Evolutionary conservation across 1,140 invertebrate species (phyloP), one percentile per base, ranked within the genome.

Genomic region (Saccostrea glomerata): DNA sequence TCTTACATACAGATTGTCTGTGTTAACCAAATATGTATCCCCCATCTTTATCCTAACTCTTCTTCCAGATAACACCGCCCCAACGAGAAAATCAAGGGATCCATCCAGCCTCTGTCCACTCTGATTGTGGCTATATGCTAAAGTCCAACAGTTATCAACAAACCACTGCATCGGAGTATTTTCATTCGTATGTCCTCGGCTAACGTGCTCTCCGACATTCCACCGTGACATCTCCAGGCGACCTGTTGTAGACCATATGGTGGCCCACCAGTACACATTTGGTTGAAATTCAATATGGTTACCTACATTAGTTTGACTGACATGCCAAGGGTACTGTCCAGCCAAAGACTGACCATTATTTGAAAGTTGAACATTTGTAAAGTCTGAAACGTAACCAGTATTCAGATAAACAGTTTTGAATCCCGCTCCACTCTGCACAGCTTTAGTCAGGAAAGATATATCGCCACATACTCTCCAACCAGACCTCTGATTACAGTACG

Each of bases 251-350:
- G 89, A 89, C 89, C 85, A 85, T 54, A 87, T 87, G 17, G 89
- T 85, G 77, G 87, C 87, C 89, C 89, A 89, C 89, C 89, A 89
- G n/a, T 89, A 89, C 2, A 66, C 66, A 54, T 89, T 85, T 20
- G 11, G 17, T 23, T 87, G 82, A 40, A 73, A 88, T 77, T 56
- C 83, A 2, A 15, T n/a, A 25, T 84, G 82, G 23, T 77, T 55
- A 66, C 40, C 25, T 7, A 55, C 82, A 20, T 7, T 54, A 47
- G 56, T 60, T 47, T 83, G 77, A 63, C 86, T 87, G 5, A 87
- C 30, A 54, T 60, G 56, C 86, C 86, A 87, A 12, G 83, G 77
- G 30, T 87, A 73, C 7, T 58, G 55, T 15, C 86, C 86, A n/a
- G 86, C 58, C 47, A 87, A 25, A 2, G 83, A 83, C 6, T 40